phyloP scores from a whole-genome alignment of 1,140 invertebrate genomes.

The Pararge aegeria region DNA sequence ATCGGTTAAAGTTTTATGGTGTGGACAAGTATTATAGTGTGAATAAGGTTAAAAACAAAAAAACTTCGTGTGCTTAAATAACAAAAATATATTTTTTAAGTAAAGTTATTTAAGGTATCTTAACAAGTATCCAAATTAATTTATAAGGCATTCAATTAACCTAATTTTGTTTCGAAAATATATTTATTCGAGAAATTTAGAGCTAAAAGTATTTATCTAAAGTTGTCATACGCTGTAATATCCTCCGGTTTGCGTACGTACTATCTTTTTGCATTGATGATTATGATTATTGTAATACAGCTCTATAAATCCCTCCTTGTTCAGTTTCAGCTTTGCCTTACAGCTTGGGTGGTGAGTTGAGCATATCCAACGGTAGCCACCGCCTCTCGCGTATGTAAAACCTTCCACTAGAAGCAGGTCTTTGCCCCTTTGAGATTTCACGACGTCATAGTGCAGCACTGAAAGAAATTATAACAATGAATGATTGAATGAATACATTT shows the following conservation, averaged over 20 bases:
- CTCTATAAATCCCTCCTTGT: slow-evolving; percentile 23
- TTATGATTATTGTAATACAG: slow-evolving; percentile 35
- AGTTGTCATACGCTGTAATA: slow-evolving; percentile 10
- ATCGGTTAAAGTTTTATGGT: too few species aligned
- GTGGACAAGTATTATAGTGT: too few species aligned
- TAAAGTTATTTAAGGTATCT: too few species aligned
- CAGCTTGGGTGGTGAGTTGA: slow-evolving; percentile 41
- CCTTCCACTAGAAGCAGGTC: slow-evolving; percentile 41
- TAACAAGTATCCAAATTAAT: too few species aligned
- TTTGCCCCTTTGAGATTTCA: slow-evolving; percentile 48
- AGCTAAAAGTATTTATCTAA: not conserved
- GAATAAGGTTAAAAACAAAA: too few species aligned
- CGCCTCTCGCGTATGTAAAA: slow-evolving; percentile 40
- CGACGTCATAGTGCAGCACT: slow-evolving; percentile 33
- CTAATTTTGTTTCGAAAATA: too few species aligned
- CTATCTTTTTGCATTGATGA: slow-evolving; percentile 39
- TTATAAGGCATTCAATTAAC: too few species aligned
- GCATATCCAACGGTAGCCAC: slow-evolving; percentile 40
- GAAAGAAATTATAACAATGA: slow-evolving; percentile 16
- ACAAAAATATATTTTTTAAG: too few species aligned
- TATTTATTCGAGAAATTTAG: too few species aligned
- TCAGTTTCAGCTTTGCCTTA: slow-evolving; percentile 40
- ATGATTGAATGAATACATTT: not conserved
- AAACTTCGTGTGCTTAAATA: too few species aligned
- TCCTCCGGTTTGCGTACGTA: slow-evolving; percentile 19